Evolutionary conservation across 2,113 vertebrate species (phyloP), one percentile per base, ranked within the genome.

Genomic region (Neopipo cinnamomea): DNA sequence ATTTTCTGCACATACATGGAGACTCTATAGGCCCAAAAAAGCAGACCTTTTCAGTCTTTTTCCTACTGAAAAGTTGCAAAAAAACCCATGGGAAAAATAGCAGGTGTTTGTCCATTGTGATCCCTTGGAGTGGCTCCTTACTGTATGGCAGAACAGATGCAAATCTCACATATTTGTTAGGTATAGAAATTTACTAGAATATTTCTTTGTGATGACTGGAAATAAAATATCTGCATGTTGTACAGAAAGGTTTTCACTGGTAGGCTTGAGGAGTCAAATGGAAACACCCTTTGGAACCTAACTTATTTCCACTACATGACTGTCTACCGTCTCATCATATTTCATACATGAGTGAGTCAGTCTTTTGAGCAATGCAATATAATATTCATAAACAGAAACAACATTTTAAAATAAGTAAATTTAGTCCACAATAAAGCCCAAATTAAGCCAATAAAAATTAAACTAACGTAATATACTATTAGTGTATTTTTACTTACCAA

Each of bases 21-120:
- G 12, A 52, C 20, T 41, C 27, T 67, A 27, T 14, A 47, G 27
- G 5, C 9, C 23, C 55, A n/a, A 5, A 25, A 12, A 44, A 41
- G 11, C 8, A 65, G 23, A 50, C 0, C 7, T 30, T 83, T 83
- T 50, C 27, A 56, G 18, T 52, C 31, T 56, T 42, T 24, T 52
- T 25, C 53, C 16, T 42, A 17, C 6, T 13, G 35, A 67, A 27
- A 15, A 23, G 17, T 1, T 84, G 20, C 39, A 66, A 72, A 82
- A 83, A 44, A 0, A 0, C 13, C 10, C 9, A 1, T 20, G 35
- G 35, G 88, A 79, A 39, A 17, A 71, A 37, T 0, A 3, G 11
- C 24, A 66, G 31, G 15, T 75, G 52, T 79, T 75, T 62, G 18
- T 73, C 61, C 30, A 23, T 2, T 55, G 8, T 7, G 41, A 74